Base-by-base conservation (phyloP, 1,140 invertebrate genomes). In the Drosophila suzukii region DNA sequence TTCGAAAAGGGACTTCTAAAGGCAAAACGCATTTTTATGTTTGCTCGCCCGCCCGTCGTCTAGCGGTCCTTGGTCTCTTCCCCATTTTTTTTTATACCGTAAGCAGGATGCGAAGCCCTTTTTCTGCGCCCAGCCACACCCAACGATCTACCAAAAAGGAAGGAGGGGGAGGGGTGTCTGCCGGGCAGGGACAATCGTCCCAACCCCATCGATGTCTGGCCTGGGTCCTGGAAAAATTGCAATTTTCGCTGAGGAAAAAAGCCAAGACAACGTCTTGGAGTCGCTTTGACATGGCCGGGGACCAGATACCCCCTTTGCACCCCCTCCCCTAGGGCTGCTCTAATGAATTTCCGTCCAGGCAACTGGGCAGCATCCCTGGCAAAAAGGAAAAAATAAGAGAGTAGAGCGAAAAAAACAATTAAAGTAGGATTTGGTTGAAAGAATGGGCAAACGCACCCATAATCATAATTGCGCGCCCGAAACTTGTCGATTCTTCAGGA, bases 1-100 rank as follows among this genome's bases (percentile, higher is more conserved):
- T 71, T 81, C 65, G 47, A 78, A 78, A 78, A 75, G 58, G 67
- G 67, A 84, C 72, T 85, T 84, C 66, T 77, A 60, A 84, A 75
- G 81, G 82, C 82, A 81, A 81, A 83, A 89, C 84, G 84, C 84
- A 89, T 89, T 89, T 88, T 89, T 89, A 89, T 89, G 85, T 89
- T 90, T 89, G 85, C 77, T 75, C 76, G 81, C 74, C 73, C 61
- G 77, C 76, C 76, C 49, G 49, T 50, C 76, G 67, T 70, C 67
- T 70, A 88, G 75, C 83, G 77, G 84, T 88, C 83, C 83, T 82
- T 83, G 75, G 63, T 39, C 74, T 55, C 34, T 12, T 27, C 36
- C 46, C 63, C 32, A 54, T 41, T 54, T 50, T 55, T 79, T 72
- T 39, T 39, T 72, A 71, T 67, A 75, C 60, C 65, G 79, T 38